These are phyloP conservation scores for Serinus canaria DNA, from an alignment of 2,113 vertebrate genomes.

Conservation along the genomic window DNA sequence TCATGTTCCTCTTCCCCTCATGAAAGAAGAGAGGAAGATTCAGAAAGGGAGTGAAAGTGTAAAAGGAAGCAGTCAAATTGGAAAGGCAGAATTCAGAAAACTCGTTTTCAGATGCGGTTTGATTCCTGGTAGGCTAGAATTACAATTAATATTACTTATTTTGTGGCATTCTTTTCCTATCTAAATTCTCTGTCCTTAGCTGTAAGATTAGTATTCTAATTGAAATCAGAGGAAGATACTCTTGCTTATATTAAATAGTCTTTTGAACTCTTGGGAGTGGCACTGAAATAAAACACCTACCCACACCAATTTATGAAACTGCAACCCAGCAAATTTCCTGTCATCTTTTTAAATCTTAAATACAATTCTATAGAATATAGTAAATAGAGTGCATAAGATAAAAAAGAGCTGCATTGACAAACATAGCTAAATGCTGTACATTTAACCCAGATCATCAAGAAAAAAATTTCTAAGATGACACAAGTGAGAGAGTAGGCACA, in stretches of 20 bases:
- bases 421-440: not conserved
- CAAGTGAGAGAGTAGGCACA: not conserved
- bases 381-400: not conserved
- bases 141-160: not conserved
- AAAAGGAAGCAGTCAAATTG: not conserved
- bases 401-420: not conserved
- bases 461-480: not conserved
- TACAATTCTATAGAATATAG: not conserved
- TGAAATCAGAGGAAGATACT: not conserved
- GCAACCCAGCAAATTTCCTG: not conserved
- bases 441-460: not conserved
- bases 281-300: not conserved
- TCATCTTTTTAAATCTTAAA: not conserved
- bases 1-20: not conserved
- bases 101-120: not conserved
- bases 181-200: not conserved
- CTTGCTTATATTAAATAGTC: not conserved
- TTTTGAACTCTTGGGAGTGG: not conserved
- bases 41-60: not conserved
- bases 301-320: not conserved
- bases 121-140: not conserved
- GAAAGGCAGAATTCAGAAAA: not conserved
- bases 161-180: not conserved
- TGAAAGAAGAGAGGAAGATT: not conserved
- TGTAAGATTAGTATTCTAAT: not conserved